Evolutionary conservation across 2,888 invertebrate species (phyloP).

Genomic region (Trichacis sp.): DNA sequence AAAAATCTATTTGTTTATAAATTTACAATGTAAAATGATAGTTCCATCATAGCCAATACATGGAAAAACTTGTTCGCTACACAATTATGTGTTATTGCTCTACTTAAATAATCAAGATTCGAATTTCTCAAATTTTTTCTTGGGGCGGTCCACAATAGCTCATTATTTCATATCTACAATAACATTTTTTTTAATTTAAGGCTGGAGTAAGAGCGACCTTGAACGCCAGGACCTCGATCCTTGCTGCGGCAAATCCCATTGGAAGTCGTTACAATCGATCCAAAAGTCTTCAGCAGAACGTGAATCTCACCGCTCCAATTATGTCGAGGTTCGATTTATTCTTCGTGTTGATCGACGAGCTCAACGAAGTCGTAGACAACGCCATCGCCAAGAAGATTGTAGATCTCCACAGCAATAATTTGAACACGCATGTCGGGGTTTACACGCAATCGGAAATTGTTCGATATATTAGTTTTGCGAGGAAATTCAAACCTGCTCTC

Average conservation of each 20-base stretch:
- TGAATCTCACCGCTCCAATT: slow-evolving; percentile 93
- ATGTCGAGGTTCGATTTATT: slow-evolving; percentile 99
- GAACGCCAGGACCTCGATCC: slow-evolving; percentile 96
- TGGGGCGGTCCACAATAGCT: too few species aligned
- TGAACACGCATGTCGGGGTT: slow-evolving; percentile 81
- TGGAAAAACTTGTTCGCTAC: too few species aligned
- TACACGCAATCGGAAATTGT: slow-evolving; percentile 92
- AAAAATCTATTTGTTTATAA: too few species aligned
- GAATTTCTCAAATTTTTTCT: too few species aligned
- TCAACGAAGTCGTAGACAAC: slow-evolving; percentile 94
- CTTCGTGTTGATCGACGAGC: slow-evolving; percentile 97
- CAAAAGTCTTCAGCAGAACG: slow-evolving; percentile 94
- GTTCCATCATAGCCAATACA: too few species aligned
- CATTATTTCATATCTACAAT: too few species aligned
- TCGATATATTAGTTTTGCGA: slow-evolving; percentile 95
- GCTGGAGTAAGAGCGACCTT: slow-evolving; percentile 97
- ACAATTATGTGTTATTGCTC: too few species aligned
- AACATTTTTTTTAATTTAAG: slow-evolving; percentile 68
- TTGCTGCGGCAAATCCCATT: slow-evolving; percentile 98
- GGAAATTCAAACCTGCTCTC: slow-evolving; percentile 92
- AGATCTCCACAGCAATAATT: slow-evolving; percentile 90
- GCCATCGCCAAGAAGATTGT: slow-evolving; percentile 97
- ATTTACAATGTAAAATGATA: too few species aligned
- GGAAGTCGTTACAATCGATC: slow-evolving; percentile 96
- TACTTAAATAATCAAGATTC: too few species aligned